A percentile compares a stretch with the other conserved stretches of the same genome.
These are phyloP conservation scores for Chrysodeixis includens DNA, from an alignment of 2,888 invertebrate species.

Conservation along the genomic window DNA sequence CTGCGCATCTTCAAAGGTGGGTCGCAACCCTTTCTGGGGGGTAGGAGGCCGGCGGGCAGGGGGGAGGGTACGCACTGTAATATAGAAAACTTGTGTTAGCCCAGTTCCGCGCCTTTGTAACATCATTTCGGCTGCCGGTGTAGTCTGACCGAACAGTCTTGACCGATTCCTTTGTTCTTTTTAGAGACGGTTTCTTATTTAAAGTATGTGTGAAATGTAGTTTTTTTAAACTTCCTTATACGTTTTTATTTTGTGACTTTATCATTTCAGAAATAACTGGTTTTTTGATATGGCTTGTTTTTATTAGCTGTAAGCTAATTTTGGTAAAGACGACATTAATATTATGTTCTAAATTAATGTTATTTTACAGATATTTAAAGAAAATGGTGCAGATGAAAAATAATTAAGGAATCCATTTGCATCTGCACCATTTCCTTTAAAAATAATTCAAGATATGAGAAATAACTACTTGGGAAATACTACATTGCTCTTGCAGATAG, in stretches of 20 bases:
- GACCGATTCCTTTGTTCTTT: slow-evolving; percentile 64
- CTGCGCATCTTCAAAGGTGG: slow-evolving; percentile 88
- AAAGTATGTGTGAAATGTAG: background rate
- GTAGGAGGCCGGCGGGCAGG: slow-evolving; percentile 50
- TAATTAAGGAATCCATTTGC: no score
- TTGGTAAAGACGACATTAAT: no score
- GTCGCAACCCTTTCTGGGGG: slow-evolving; percentile 80
- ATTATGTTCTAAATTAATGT: no score
- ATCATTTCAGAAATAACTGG: background rate
- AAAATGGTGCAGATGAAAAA: no score
- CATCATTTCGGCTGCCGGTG: slow-evolving; percentile 87
- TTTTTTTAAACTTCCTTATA: background rate
- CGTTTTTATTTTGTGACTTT: no score
- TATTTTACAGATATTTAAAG: no score
- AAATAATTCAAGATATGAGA: no score
- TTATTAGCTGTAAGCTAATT: no score
- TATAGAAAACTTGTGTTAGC: slow-evolving; percentile 90
- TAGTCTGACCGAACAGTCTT: slow-evolving; percentile 64
- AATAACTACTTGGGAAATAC: no score
- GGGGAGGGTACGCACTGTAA: slow-evolving; percentile 83
- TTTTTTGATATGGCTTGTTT: background rate
- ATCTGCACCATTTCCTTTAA: no score
- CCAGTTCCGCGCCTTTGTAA: slow-evolving; percentile 89
- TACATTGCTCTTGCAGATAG: no score
- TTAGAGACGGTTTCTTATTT: background rate